Conservation (phyloP, 2,797 vertebrate species). For the Melanotaenia parkinsoni region DNA sequence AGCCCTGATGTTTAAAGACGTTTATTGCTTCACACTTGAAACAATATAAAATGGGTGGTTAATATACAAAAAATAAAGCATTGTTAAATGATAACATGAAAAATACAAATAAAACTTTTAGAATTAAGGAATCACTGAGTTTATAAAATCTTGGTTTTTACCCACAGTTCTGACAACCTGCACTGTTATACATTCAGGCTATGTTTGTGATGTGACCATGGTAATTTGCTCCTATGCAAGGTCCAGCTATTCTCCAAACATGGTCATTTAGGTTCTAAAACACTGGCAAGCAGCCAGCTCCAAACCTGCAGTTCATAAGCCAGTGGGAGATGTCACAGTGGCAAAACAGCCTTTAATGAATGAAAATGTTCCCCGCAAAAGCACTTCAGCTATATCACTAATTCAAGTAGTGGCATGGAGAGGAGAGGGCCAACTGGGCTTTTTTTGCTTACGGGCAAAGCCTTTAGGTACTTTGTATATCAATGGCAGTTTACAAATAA, state of each 20-base stretch:
- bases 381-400: slow-evolving; percentile 1
- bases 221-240: neutral
- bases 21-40: neutral
- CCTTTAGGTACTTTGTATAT: neutral
- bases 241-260: neutral
- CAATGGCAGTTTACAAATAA: neutral
- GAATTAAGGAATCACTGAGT: no score
- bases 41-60: no score
- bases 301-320: neutral
- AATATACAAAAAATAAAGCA: no score
- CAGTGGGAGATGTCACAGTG: neutral
- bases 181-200: neutral
- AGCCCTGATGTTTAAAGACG: neutral
- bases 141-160: no score
- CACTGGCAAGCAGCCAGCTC: neutral
- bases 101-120: no score
- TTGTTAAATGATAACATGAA: no score
- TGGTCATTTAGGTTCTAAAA: neutral
- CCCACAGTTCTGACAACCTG: no score
- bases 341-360: neutral
- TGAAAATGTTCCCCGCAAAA: neutral
- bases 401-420: slow-evolving; percentile 3
- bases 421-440: neutral
- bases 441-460: neutral
- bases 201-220: neutral